Evolutionary conservation across 2,797 vertebrate species (phyloP).

Genomic region (Merluccius polli): DNA sequence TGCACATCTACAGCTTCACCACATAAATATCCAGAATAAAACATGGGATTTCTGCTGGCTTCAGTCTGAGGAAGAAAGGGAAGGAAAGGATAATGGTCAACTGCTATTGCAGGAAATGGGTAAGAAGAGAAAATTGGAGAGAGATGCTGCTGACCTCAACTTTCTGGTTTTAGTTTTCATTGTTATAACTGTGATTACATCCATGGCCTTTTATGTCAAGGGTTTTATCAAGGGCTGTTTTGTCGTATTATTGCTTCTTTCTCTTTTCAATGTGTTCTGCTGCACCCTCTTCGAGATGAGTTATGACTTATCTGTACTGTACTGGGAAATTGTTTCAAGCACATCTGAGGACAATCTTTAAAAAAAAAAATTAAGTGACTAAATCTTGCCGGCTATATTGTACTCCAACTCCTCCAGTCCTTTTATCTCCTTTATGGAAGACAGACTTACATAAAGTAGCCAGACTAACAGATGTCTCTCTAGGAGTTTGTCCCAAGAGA

Average conservation of each 20-base stretch:
- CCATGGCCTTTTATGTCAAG: neutral
- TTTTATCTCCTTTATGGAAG: neutral
- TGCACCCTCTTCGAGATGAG: neutral
- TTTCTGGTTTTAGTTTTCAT: neutral
- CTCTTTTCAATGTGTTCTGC: neutral
- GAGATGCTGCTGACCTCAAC: neutral
- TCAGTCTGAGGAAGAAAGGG: neutral
- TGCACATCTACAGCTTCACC: neutral
- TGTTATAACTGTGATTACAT: neutral
- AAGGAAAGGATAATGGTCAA: neutral
- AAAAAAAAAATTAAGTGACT: neutral
- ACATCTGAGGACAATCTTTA: neutral
- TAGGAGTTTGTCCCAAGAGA: neutral
- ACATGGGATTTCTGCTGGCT: neutral
- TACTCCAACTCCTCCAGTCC: neutral
- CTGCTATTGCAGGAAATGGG: neutral
- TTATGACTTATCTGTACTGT: conserved; percentile 1
- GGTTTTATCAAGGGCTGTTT: conserved; percentile 2
- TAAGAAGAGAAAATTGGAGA: neutral
- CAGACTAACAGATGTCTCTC: neutral
- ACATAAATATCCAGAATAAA: neutral
- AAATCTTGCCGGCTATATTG: neutral
- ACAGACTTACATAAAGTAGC: neutral
- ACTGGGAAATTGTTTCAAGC: neutral
- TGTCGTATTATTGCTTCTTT: neutral